Percentiles rank a stretch among this genome's conserved stretches.
These are phyloP conservation scores for Clinocottus analis DNA, from an alignment of 2,113 vertebrate species.

Conservation along the genomic window DNA sequence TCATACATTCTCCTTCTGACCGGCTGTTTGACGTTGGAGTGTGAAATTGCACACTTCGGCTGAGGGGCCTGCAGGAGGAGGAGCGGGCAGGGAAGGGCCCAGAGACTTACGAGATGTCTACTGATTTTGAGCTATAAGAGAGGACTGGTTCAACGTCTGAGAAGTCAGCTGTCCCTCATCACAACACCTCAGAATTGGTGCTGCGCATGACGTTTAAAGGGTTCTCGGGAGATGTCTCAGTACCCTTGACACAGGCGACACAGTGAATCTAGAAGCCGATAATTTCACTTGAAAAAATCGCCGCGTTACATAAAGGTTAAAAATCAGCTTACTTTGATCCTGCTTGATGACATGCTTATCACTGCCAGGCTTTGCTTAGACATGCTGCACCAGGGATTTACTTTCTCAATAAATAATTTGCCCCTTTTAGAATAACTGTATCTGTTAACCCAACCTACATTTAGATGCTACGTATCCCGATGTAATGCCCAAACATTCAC, in stretches of 20 bases:
- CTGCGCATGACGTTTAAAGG: conserved; percentile 64
- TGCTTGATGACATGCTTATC: conserved; percentile 54
- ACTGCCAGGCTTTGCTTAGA: conserved; percentile 23
- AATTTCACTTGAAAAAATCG: conserved; percentile 47
- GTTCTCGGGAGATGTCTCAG: conserved; percentile 56
- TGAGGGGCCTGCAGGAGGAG: conserved; percentile 42
- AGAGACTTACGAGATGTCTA: conserved; percentile 63
- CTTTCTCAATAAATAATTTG: conserved; percentile 37
- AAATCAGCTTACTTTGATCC: conserved; percentile 31
- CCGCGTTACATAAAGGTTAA: conserved; percentile 46
- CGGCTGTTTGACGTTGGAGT: conserved; percentile 75
- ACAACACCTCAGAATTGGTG: conserved; percentile 75
- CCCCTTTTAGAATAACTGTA: conserved; percentile 44
- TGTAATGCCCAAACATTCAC: conserved; percentile 34
- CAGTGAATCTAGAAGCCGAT: conserved; percentile 37
- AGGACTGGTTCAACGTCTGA: conserved; percentile 47
- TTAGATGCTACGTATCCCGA: conserved; percentile 43
- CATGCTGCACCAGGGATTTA: conserved; percentile 42
- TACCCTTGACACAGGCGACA: conserved; percentile 62
- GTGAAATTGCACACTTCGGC: conserved; percentile 81
- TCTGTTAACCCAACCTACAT: conserved; percentile 56
- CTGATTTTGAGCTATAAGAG: conserved; percentile 53
- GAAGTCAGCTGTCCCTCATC: conserved; percentile 59
- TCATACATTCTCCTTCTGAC: conserved; percentile 71
- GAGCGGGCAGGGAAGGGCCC: conserved; percentile 43